phyloP scores from a whole-genome alignment of 2,797 vertebrate genomes.

The Varecia variegata region DNA sequence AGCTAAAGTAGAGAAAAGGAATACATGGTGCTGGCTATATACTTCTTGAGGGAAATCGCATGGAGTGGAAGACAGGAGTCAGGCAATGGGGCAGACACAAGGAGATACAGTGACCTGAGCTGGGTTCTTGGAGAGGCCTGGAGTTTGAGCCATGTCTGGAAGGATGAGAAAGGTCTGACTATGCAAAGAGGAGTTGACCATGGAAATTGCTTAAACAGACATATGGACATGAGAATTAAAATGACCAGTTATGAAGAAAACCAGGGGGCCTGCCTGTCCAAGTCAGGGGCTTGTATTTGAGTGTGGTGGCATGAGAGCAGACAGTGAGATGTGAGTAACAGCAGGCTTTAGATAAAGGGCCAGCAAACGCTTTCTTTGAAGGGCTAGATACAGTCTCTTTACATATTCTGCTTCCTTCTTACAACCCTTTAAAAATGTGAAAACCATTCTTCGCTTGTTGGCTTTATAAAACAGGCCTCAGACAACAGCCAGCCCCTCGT shows the following conservation, averaged over 20 bases:
- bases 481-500: not conserved
- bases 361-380: constrained; percentile 34
- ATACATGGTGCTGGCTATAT: not conserved
- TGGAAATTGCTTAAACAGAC: not conserved
- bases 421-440: constrained; percentile 14
- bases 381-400: not conserved
- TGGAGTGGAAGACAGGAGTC: not conserved
- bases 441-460: constrained; percentile 47
- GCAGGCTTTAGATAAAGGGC: not conserved
- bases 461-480: constrained; percentile 17
- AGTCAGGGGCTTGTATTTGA: not conserved
- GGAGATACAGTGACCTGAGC: not conserved
- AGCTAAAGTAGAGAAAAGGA: not conserved
- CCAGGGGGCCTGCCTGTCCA: not conserved
- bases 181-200: not conserved
- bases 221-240: not conserved
- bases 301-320: not conserved
- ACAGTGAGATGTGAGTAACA: not conserved
- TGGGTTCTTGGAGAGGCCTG: not conserved
- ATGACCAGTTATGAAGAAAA: not conserved
- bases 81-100: not conserved
- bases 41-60: not conserved
- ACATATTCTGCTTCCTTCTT: not conserved
- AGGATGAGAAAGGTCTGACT: not conserved
- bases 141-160: not conserved